Evolutionary conservation across 2,113 vertebrate species (phyloP).

Genomic region (Casuarius casuarius): DNA sequence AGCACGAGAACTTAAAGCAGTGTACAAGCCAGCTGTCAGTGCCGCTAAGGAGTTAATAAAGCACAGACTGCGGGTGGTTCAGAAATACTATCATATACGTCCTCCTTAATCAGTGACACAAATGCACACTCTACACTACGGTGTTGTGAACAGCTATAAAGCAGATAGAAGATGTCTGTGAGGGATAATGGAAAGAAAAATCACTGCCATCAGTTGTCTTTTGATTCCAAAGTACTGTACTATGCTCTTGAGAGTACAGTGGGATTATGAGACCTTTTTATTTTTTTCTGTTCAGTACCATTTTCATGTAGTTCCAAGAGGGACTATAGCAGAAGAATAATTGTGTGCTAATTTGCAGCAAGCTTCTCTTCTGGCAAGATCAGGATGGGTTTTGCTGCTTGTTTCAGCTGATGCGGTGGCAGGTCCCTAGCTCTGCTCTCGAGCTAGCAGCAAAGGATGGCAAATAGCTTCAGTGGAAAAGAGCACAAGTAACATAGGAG

Average conservation of each 20-base stretch:
- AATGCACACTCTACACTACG: not conserved
- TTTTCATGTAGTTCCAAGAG: not conserved
- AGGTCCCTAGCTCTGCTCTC: not conserved
- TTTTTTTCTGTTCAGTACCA: not conserved
- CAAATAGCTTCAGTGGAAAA: not conserved
- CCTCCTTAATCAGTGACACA: not conserved
- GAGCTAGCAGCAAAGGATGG: not conserved
- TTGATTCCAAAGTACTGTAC: not conserved
- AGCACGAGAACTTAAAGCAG: not conserved
- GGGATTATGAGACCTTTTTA: not conserved
- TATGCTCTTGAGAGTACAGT: not conserved
- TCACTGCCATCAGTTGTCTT: not conserved
- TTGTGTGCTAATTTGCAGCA: not conserved
- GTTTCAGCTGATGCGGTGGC: not conserved
- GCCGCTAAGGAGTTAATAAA: not conserved
- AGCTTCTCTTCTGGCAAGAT: not conserved
- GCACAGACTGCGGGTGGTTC: not conserved
- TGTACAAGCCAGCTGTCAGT: not conserved
- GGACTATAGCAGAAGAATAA: not conserved
- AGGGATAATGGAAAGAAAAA: constrained; percentile 7
- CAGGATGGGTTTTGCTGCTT: not conserved
- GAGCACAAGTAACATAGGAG: not conserved
- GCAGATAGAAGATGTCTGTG: not conserved
- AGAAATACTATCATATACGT: not conserved
- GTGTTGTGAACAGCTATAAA: not conserved